These are phyloP conservation scores for Eilema depressum DNA, from an alignment of 2,888 invertebrate genomes.

Conservation along the genomic window DNA sequence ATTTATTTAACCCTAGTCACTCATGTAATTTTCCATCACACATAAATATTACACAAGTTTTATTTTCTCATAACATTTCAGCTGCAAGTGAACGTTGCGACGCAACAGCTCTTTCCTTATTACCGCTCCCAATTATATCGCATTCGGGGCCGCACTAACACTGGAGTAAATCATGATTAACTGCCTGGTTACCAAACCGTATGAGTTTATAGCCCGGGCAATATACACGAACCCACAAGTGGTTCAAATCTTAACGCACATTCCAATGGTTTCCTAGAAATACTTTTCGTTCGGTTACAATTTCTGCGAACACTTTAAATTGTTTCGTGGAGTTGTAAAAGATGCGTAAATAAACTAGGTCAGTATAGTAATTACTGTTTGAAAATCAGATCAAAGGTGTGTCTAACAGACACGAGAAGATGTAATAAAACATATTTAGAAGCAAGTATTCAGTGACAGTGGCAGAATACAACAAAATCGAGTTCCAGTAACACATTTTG, in stretches of 20 bases:
- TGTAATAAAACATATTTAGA: slow-evolving; percentile 9
- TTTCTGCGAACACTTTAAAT: slow-evolving; percentile 2
- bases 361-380: slow-evolving; percentile 3
- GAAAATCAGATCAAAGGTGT: slow-evolving; percentile 3
- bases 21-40: not conserved
- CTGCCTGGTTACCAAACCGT: slow-evolving; percentile 33
- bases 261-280: slow-evolving; percentile 28
- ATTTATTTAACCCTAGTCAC: not conserved
- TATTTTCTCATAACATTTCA: slow-evolving; percentile 24
- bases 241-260: slow-evolving; percentile 22
- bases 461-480: slow-evolving; percentile 20
- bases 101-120: slow-evolving; percentile 50
- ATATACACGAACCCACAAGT: slow-evolving; percentile 30
- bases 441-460: slow-evolving; percentile 15
- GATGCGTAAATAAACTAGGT: slow-evolving; percentile 11
- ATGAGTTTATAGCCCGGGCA: slow-evolving; percentile 37
- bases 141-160: slow-evolving; percentile 37
- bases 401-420: slow-evolving; percentile 1
- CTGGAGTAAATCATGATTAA: slow-evolving; percentile 49
- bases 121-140: slow-evolving; percentile 48
- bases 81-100: slow-evolving; percentile 21
- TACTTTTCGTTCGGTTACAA: slow-evolving; percentile 15
- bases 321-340: slow-evolving; percentile 13
- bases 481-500: slow-evolving; percentile 18
- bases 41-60: slow-evolving; percentile 10